Percentiles rank a stretch among this genome's conserved stretches.
These are phyloP conservation scores for Drepana arcuata DNA, from an alignment of 1,140 invertebrate genomes.

Conservation along the genomic window DNA sequence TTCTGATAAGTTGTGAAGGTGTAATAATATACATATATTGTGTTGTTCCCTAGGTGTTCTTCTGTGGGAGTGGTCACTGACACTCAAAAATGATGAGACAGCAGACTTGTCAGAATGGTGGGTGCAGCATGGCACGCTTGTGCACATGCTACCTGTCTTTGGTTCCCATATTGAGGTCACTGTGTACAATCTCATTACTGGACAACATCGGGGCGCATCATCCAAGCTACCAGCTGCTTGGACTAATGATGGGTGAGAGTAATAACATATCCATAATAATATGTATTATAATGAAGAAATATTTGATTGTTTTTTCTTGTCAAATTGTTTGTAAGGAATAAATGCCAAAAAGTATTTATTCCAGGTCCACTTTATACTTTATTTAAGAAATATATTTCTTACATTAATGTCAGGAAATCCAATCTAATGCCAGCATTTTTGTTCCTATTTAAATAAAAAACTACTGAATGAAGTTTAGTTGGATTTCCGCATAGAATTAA, in stretches of 20 bases:
- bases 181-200: slow-evolving; percentile 77
- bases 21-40: no score
- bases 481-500: no score
- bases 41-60: no score
- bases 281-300: slow-evolving; percentile 2
- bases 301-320: slow-evolving; percentile 1
- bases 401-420: no score
- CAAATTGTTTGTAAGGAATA: not conserved
- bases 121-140: slow-evolving; percentile 75
- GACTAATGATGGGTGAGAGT: slow-evolving; percentile 74
- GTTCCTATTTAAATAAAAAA: no score
- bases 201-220: slow-evolving; percentile 74
- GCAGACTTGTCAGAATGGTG: slow-evolving; percentile 73
- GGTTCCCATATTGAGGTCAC: slow-evolving; percentile 80
- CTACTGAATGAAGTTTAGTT: no score
- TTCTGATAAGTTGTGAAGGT: no score
- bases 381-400: no score
- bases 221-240: slow-evolving; percentile 76
- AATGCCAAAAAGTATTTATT: no score
- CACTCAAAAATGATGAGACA: slow-evolving; percentile 62
- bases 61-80: slow-evolving; percentile 75
- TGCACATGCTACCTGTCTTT: slow-evolving; percentile 78
- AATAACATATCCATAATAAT: not conserved
- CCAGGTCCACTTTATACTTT: no score
- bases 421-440: no score